Base-by-base conservation (phyloP, 2,888 invertebrate species). In the Drosophila flavopinicola region DNA sequence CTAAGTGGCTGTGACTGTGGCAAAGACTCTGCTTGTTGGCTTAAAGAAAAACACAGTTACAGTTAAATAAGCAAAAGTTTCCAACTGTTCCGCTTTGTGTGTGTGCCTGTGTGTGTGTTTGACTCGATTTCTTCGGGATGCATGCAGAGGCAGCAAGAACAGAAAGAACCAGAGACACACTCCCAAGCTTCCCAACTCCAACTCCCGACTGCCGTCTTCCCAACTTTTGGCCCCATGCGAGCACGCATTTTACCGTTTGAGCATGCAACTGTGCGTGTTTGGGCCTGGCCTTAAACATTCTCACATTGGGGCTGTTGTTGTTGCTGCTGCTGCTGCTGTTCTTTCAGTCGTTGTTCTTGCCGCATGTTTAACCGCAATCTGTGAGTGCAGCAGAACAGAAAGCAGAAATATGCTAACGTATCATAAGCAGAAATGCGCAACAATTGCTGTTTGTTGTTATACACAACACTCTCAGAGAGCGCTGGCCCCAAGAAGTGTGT, bases 1-100 rank as follows among this genome's bases (percentile, higher is more conserved):
- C 72, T 72, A 72, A 72, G 63, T 67, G 66, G 72, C 69, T 30
- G 33, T 37, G 27, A 30, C 30, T 48, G n/a, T 38, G 23, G 27
- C 23, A 32, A 30, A 30, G 32, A n/a, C 10, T 30, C 23, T 52
- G 49, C 51, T 54, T 48, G 66, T 49, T 52, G 53, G 47, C 63
- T 58, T 60, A 53, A 63, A 71, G 67, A 65, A 68, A 65, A 68
- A 65, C 52, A 42, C 49, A 54, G 67, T 67, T 75, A 82, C 78
- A 78, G 82, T 80, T 77, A 80, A 80, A 80, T 78, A 82, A 80
- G 82, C 82, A 82, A 80, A 80, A 80, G 82, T 80, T 75, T 60
- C 48, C 73, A 67, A 52, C 66, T 66, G 52, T 60, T 51, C 57
- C 56, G 66, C 58, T 58, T 52, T 20, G 3, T 13, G 25, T 17